Conservation (phyloP, 2,113 vertebrate genomes). For the Alligator sinensis region DNA sequence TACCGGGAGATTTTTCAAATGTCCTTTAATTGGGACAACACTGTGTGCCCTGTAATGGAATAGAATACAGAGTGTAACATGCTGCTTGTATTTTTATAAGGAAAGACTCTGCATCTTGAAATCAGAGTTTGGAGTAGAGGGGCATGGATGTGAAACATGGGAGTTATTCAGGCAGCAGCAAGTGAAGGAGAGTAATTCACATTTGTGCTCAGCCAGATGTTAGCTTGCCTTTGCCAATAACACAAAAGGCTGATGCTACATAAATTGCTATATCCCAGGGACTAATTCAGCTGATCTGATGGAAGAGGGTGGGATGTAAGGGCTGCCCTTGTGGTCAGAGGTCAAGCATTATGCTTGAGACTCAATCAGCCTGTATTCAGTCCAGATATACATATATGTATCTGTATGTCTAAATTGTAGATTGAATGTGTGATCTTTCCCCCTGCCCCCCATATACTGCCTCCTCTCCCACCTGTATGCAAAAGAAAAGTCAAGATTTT, state of each 20-base stretch:
- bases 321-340: constrained; percentile 48
- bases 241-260: constrained; percentile 60
- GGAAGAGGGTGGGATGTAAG: constrained; percentile 64
- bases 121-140: constrained; percentile 41
- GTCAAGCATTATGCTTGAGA: constrained; percentile 37
- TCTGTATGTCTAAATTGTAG: background rate
- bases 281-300: constrained; percentile 69
- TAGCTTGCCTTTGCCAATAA: constrained; percentile 56
- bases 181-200: constrained; percentile 68
- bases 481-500: background rate
- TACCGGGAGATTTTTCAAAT: constrained; percentile 54
- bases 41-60: constrained; percentile 53
- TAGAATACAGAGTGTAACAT: constrained; percentile 59
- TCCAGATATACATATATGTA: background rate
- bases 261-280: constrained; percentile 70
- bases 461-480: background rate
- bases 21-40: constrained; percentile 43
- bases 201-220: constrained; percentile 70
- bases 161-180: constrained; percentile 64
- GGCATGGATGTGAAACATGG: constrained; percentile 4
- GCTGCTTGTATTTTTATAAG: constrained; percentile 58
- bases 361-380: constrained; percentile 5
- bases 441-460: background rate
- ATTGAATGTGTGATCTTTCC: background rate
- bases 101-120: constrained; percentile 56